These are phyloP conservation scores for Arrhamphus sclerolepis DNA, from an alignment of 2,797 vertebrate genomes.

Conservation along the genomic window DNA sequence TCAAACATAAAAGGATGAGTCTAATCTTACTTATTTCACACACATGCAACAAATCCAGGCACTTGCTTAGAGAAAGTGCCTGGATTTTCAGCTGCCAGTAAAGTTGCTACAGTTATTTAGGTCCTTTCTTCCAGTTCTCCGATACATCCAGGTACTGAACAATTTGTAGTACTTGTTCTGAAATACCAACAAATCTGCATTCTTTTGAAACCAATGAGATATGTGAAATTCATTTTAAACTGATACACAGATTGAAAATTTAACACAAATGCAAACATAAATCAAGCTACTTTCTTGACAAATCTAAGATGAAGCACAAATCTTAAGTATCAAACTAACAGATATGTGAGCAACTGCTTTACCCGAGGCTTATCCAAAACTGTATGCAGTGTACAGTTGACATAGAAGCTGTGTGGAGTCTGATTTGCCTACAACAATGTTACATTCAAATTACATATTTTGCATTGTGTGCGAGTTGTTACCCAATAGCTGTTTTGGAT, in stretches of 20 bases:
- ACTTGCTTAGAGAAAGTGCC: slow-evolving; percentile 63
- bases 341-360: slow-evolving; percentile 8
- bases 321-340: background rate
- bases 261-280: background rate
- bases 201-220: background rate
- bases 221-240: background rate
- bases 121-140: slow-evolving; percentile 2
- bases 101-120: slow-evolving; percentile 20
- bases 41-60: slow-evolving; percentile 49
- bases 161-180: background rate
- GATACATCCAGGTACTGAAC: slow-evolving; percentile 10
- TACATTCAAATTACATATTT: slow-evolving; percentile 44
- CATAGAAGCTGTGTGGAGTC: slow-evolving; percentile 49
- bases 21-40: slow-evolving; percentile 73
- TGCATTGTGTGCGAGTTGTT: slow-evolving; percentile 71
- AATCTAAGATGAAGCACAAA: background rate
- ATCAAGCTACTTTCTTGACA: background rate
- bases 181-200: slow-evolving; percentile 7
- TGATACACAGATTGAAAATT: background rate
- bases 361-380: slow-evolving; percentile 24
- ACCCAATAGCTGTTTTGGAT: slow-evolving; percentile 38
- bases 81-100: slow-evolving; percentile 52
- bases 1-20: slow-evolving; percentile 70
- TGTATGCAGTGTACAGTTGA: slow-evolving; percentile 34
- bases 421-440: slow-evolving; percentile 69